These are phyloP conservation scores for Aleiodes leptofemur DNA, from an alignment of 2,888 invertebrate species.

Conservation along the genomic window DNA sequence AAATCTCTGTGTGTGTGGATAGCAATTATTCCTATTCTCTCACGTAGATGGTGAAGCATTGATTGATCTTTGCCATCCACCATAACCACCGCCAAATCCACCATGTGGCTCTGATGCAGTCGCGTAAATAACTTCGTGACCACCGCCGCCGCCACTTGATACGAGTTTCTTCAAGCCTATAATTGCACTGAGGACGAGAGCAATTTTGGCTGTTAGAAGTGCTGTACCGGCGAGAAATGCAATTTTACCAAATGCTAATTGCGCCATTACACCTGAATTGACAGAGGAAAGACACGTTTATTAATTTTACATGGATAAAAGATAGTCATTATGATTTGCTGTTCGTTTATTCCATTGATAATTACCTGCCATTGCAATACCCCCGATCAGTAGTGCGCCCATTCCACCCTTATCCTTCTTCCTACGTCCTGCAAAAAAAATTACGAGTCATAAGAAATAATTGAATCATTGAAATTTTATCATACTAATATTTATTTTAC, in stretches of 20 bases:
- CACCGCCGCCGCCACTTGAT: constrained; percentile 75
- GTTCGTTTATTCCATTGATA: constrained; percentile 38
- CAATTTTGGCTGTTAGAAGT: constrained; percentile 81
- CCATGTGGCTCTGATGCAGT: constrained; percentile 74
- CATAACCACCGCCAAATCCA: constrained; percentile 70
- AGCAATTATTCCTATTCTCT: constrained; percentile 38
- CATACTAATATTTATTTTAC: constrained; percentile 55
- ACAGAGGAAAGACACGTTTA: background rate
- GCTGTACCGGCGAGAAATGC: constrained; percentile 83
- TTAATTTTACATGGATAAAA: background rate
- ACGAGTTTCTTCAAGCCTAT: constrained; percentile 81
- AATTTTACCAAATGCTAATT: constrained; percentile 82
- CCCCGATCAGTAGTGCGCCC: constrained; percentile 79
- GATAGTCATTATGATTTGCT: background rate
- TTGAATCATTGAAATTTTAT: background rate
- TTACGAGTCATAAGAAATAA: constrained; percentile 9
- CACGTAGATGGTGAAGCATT: constrained; percentile 67
- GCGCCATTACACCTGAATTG: constrained; percentile 78
- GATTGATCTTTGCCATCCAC: constrained; percentile 72
- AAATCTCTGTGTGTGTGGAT: background rate
- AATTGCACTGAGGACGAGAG: constrained; percentile 79
- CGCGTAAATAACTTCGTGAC: constrained; percentile 79
- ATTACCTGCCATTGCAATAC: constrained; percentile 78
- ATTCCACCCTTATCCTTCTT: constrained; percentile 74
- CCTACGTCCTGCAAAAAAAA: constrained; percentile 76